These are phyloP conservation scores for Tapirus indicus DNA, from an alignment of 2,797 vertebrate genomes.

Conservation along the genomic window DNA sequence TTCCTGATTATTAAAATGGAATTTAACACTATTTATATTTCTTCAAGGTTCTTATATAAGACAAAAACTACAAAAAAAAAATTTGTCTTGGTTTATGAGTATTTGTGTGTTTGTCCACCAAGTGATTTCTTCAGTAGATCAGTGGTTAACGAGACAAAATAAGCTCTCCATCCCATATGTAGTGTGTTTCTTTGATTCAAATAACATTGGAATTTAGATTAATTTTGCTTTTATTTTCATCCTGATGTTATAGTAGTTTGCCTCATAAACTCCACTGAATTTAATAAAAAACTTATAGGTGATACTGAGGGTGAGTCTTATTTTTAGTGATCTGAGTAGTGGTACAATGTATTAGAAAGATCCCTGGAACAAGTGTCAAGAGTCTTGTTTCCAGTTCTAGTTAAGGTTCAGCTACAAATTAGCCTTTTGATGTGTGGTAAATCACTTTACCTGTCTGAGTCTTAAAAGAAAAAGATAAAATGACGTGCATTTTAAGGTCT, in stretches of 20 bases:
- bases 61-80: neutral
- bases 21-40: neutral
- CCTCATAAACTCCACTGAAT: slow-evolving; percentile 35
- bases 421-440: slow-evolving; percentile 19
- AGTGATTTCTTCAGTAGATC: neutral
- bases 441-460: neutral
- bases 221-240: slow-evolving; percentile 10
- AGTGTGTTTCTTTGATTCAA: neutral
- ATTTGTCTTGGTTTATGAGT: neutral
- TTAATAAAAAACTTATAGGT: slow-evolving; percentile 5
- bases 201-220: slow-evolving; percentile 1
- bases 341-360: neutral
- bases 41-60: neutral
- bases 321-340: neutral
- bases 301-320: neutral
- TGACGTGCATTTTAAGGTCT: slow-evolving; percentile 20
- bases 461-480: slow-evolving; percentile 40
- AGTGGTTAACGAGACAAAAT: neutral
- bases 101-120: neutral
- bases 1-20: neutral
- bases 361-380: neutral
- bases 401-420: slow-evolving; percentile 22
- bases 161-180: neutral
- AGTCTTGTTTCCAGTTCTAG: neutral
- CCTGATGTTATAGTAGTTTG: neutral